Evolutionary conservation across 2,888 invertebrate species (phyloP).

Genomic region (Stenichneumon culpator): DNA sequence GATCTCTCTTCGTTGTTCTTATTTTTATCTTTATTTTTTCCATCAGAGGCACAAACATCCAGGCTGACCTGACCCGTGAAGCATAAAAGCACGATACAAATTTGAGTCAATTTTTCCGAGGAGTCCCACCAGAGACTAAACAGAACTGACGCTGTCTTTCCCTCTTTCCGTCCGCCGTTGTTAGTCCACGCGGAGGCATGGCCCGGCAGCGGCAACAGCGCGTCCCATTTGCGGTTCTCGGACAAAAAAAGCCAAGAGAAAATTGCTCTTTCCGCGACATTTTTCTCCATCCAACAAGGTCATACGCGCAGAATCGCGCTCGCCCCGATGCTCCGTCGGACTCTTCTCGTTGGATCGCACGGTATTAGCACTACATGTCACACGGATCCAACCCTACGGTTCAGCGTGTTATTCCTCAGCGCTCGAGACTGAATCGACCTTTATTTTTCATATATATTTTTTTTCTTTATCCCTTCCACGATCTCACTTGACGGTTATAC

Average conservation of each 20-base stretch:
- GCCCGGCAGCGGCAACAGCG: not conserved
- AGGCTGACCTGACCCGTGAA: conserved; percentile 20
- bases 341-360: not conserved
- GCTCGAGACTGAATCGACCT: conserved; percentile 9
- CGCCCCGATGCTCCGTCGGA: not conserved
- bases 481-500: not conserved
- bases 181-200: not conserved
- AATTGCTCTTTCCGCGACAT: conserved; percentile 41
- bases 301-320: conserved; percentile 11
- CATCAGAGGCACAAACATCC: not conserved
- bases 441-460: conserved; percentile 1
- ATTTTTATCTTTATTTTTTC: not conserved
- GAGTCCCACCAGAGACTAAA: not conserved
- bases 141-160: not conserved
- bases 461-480: conserved; percentile 7
- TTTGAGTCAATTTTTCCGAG: conserved; percentile 35
- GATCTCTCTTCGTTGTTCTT: not conserved
- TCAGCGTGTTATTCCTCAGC: not conserved
- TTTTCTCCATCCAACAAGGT: conserved; percentile 27
- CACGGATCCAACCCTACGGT: not conserved
- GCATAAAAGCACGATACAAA: conserved; percentile 28
- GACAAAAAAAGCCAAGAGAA: conserved; percentile 6
- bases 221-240: conserved; percentile 39
- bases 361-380: conserved; percentile 12
- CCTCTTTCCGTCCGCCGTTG: not conserved